Percentiles rank a stretch among this genome's conserved stretches.
Conservation (phyloP, 2,113 vertebrate genomes). For the Tretioscincus oriximinensis region DNA sequence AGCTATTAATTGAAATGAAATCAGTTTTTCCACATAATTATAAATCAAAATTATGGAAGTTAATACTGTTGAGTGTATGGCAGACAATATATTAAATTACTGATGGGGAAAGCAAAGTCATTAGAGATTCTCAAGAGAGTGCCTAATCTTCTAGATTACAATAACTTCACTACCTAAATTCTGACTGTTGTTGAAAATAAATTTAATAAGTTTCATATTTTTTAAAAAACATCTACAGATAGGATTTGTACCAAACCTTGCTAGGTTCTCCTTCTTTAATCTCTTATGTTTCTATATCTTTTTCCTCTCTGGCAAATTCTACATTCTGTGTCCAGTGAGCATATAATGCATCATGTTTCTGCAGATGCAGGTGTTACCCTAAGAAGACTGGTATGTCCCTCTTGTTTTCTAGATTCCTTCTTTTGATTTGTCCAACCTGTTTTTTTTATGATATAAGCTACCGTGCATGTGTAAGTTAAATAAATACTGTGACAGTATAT, state of each 20-base stretch:
- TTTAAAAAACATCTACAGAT: not conserved
- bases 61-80: not conserved
- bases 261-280: not conserved
- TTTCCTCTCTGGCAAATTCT: not conserved
- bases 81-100: not conserved
- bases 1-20: not conserved
- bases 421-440: not conserved
- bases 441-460: too few species aligned
- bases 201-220: not conserved
- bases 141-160: not conserved
- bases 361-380: not conserved
- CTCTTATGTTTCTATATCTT: too few species aligned
- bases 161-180: not conserved
- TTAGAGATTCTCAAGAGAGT: not conserved
- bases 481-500: too few species aligned
- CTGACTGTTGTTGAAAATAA: not conserved
- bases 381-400: not conserved
- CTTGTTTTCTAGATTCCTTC: not conserved
- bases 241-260: not conserved
- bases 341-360: not conserved
- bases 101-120: not conserved
- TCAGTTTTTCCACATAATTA: not conserved
- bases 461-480: too few species aligned
- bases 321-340: not conserved
- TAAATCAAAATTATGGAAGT: not conserved